Percentiles rank a stretch among this genome's conserved stretches.
phyloP scores from a whole-genome alignment of 2,888 invertebrate genomes.

The Drosophila mettleri region DNA sequence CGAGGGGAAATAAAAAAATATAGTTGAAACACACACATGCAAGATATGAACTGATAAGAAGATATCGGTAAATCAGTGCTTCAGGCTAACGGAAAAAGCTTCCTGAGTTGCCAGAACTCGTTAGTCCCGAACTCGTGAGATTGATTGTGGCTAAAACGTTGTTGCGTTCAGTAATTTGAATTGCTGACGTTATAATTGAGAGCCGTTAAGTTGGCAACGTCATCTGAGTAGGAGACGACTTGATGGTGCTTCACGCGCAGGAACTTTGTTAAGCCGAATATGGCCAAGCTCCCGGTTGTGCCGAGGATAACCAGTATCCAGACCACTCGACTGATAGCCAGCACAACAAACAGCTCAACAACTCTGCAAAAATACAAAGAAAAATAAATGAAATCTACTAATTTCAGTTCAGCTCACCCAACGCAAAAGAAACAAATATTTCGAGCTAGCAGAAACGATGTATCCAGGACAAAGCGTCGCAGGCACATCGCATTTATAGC shows the following conservation, averaged over 20 bases:
- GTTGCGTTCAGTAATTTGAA: not conserved
- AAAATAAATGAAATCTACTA: too few relatives aligned
- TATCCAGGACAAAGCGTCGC: not conserved
- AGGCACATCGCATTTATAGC: not conserved
- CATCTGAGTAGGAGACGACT: too few relatives aligned
- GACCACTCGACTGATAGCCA: not conserved
- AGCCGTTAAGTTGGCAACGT: not conserved
- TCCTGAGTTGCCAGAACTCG: not conserved
- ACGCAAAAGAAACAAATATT: not conserved
- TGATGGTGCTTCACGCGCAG: too few relatives aligned
- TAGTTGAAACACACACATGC: too few relatives aligned
- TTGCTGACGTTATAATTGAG: not conserved
- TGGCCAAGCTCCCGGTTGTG: not conserved
- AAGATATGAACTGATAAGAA: constrained; percentile 61
- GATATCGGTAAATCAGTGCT: constrained; percentile 49
- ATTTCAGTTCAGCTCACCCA: not conserved
- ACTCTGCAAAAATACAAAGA: not conserved
- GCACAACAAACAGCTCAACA: not conserved
- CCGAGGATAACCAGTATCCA: not conserved
- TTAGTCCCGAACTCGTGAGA: not conserved
- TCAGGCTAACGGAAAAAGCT: constrained; percentile 1
- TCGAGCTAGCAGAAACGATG: not conserved
- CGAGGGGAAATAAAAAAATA: constrained; percentile 28
- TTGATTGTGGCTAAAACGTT: constrained; percentile 5
- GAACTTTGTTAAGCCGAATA: not conserved